A percentile compares a stretch with the other conserved stretches of the same genome.
Conservation (phyloP, 53 echinoderm and acorn worm species). For the Luidia sarsii region DNA sequence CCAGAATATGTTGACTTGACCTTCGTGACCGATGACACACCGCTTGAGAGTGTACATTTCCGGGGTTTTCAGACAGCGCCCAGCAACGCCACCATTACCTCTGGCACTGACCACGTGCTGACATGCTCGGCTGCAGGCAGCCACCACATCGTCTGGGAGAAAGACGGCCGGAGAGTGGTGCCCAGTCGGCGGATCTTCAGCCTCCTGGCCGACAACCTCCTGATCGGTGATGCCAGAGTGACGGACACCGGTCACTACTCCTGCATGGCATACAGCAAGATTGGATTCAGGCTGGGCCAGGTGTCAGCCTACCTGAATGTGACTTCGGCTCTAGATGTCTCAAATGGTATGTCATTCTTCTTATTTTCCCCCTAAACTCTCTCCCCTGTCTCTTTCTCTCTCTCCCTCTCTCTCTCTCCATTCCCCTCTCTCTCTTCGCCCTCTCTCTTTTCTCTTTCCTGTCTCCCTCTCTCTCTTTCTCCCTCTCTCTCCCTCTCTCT, state of each 20-base stretch:
- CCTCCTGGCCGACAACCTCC: constrained; percentile 40
- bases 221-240: constrained; percentile 42
- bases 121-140: not conserved
- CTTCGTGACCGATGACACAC: too few relatives aligned
- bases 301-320: constrained; percentile 59
- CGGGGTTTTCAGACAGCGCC: constrained; percentile 57
- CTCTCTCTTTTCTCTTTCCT: too few relatives aligned
- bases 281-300: constrained; percentile 5
- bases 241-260: constrained; percentile 67
- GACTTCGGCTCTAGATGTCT: constrained; percentile 11
- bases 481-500: too few relatives aligned
- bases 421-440: too few relatives aligned
- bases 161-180: constrained; percentile 52
- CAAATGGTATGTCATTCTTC: constrained; percentile 68
- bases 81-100: constrained; percentile 41
- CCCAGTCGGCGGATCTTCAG: constrained; percentile 46
- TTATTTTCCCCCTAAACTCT: too few relatives aligned
- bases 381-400: too few relatives aligned
- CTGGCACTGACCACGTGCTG: constrained; percentile 54
- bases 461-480: too few relatives aligned
- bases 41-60: not conserved
- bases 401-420: too few relatives aligned
- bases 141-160: constrained; percentile 63
- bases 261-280: constrained; percentile 43
- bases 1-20: too few relatives aligned